Percentiles rank a stretch among this genome's conserved stretches.
These are phyloP conservation scores for Microctonus hyperodae DNA, from an alignment of 2,888 invertebrate species.

Conservation along the genomic window DNA sequence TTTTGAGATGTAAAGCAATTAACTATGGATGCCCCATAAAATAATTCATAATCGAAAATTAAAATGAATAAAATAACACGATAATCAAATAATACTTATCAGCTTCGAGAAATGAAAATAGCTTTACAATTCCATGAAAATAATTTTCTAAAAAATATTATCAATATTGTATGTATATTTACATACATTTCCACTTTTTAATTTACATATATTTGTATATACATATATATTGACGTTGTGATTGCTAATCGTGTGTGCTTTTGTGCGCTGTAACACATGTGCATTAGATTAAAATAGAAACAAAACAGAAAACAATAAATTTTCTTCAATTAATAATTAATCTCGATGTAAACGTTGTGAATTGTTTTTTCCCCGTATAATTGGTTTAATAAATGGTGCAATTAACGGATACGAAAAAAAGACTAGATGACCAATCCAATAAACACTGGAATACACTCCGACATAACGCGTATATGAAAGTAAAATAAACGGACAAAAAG, in stretches of 20 bases:
- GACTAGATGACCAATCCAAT: constrained; percentile 75
- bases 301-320: not conserved
- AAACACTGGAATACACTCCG: constrained; percentile 69
- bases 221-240: not conserved
- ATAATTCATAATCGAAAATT: not conserved
- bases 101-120: not conserved
- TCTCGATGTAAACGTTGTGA: not conserved
- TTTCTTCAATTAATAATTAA: not conserved
- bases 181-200: no score
- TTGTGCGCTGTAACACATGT: not conserved
- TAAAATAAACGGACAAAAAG: constrained; percentile 76
- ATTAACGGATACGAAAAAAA: constrained; percentile 73
- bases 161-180: not conserved
- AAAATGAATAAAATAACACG: not conserved
- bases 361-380: constrained; percentile 43
- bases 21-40: not conserved
- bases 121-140: not conserved
- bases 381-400: constrained; percentile 56
- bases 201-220: no score
- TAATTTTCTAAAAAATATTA: not conserved
- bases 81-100: not conserved
- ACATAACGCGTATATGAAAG: constrained; percentile 76
- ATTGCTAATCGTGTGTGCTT: not conserved
- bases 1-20: not conserved
- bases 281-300: not conserved